phyloP scores from a whole-genome alignment of 2,888 invertebrate species.

The Lithophane ornitopus region DNA sequence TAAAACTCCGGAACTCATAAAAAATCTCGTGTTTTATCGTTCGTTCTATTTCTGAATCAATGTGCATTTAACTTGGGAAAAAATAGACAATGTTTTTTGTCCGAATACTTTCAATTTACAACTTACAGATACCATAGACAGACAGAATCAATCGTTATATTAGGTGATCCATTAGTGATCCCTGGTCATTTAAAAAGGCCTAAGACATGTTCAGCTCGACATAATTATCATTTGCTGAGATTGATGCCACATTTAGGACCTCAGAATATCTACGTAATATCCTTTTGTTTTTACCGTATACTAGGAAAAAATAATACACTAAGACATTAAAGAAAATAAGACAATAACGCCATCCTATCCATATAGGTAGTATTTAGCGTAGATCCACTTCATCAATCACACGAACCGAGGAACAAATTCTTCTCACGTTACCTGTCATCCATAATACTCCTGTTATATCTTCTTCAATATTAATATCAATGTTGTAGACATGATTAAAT shows the following conservation, averaged over 20 bases:
- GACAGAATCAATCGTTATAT: neutral
- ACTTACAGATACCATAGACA: neutral
- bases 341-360: neutral
- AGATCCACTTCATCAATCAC: slow-evolving; percentile 52
- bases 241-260: too few species aligned
- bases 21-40: slow-evolving; percentile 12
- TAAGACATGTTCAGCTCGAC: neutral
- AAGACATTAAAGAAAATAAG: neutral
- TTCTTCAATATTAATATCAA: slow-evolving; percentile 50
- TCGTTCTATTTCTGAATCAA: slow-evolving; percentile 14
- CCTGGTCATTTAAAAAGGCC: neutral
- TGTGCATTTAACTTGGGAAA: neutral
- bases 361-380: slow-evolving; percentile 9
- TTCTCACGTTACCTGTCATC: slow-evolving; percentile 54
- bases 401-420: slow-evolving; percentile 33
- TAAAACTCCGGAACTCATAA: slow-evolving; percentile 35
- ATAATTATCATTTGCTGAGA: neutral
- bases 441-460: slow-evolving; percentile 43
- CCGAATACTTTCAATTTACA: neutral
- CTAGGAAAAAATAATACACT: neutral
- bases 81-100: neutral
- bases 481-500: slow-evolving; percentile 47
- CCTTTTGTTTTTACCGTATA: too few species aligned
- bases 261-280: too few species aligned
- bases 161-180: too few species aligned